A percentile compares a stretch with the other conserved stretches of the same genome.
Conservation (phyloP, 2,888 invertebrate species). For the Zonitis immaculata region DNA sequence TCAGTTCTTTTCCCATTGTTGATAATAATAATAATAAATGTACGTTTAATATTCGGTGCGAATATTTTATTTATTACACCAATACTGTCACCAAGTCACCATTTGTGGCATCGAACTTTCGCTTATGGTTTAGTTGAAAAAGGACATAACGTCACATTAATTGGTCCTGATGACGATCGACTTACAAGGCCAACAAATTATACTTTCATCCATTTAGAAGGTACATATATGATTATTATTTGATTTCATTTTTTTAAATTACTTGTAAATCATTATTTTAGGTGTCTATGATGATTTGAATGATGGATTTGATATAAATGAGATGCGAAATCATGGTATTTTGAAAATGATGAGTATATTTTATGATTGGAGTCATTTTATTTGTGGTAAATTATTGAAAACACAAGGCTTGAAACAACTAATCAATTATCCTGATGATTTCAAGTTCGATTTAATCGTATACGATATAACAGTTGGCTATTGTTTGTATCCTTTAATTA, state of each 20-base stretch:
- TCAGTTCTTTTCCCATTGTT: too few species aligned
- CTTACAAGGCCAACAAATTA: too few species aligned
- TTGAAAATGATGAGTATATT: too few species aligned
- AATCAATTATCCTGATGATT: slow-evolving; percentile 33
- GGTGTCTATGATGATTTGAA: too few species aligned
- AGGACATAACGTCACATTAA: slow-evolving; percentile 22
- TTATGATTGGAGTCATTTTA: too few species aligned
- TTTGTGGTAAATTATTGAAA: too few species aligned
- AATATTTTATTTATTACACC: slow-evolving; percentile 21
- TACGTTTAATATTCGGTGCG: too few species aligned
- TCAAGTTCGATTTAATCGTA: slow-evolving; percentile 37
- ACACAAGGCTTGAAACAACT: slow-evolving; percentile 31
- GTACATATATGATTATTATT: neutral
- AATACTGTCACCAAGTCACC: slow-evolving; percentile 21
- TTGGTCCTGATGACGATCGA: slow-evolving; percentile 14
- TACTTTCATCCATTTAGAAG: too few species aligned
- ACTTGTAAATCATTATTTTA: too few species aligned
- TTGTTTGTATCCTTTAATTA: slow-evolving; percentile 34
- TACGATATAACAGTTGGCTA: slow-evolving; percentile 30
- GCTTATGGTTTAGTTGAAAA: slow-evolving; percentile 14
- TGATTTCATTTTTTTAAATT: neutral
- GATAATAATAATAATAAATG: too few species aligned
- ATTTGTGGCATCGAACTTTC: slow-evolving; percentile 19
- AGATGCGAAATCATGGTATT: too few species aligned
- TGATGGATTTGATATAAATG: too few species aligned